Percentiles rank a stretch among this genome's conserved stretches.
phyloP scores from a whole-genome alignment of 2,888 invertebrate species.

The Embidobia sp. region DNA sequence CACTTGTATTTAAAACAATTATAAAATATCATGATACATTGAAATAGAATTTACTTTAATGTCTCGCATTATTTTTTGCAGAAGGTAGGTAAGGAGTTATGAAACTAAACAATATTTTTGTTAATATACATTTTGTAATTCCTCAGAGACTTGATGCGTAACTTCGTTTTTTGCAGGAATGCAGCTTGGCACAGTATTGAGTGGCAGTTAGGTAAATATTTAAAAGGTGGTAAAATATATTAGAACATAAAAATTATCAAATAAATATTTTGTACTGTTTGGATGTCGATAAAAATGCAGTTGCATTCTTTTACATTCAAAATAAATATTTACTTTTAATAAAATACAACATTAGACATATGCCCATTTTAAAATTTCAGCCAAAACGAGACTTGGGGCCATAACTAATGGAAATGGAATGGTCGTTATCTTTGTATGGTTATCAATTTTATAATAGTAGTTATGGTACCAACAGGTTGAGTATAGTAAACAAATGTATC shows the following conservation, averaged over 20 bases:
- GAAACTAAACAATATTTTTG: no score
- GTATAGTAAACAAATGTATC: constrained; percentile 74
- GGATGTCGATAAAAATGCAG: no score
- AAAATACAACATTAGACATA: no score
- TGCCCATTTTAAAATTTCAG: constrained; percentile 63
- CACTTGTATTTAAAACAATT: constrained; percentile 7
- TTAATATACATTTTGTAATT: no score
- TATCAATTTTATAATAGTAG: constrained; percentile 69
- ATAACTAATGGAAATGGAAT: constrained; percentile 65
- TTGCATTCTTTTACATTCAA: no score
- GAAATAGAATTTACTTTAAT: no score
- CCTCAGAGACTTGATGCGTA: constrained; percentile 73
- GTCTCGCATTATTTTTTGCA: neutral
- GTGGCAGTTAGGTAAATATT: constrained; percentile 68
- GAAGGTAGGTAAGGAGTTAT: no score
- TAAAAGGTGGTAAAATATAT: constrained; percentile 77
- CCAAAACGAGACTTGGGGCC: constrained; percentile 19
- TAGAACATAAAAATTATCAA: no score
- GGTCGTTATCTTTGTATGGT: no score
- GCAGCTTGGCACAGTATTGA: constrained; percentile 69
- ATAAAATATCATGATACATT: no score
- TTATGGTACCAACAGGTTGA: constrained; percentile 75
- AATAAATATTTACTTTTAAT: no score
- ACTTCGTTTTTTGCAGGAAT: constrained; percentile 77
- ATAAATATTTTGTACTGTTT: no score